These are phyloP conservation scores for Leucania comma DNA, from an alignment of 2,888 invertebrate species.

Conservation along the genomic window DNA sequence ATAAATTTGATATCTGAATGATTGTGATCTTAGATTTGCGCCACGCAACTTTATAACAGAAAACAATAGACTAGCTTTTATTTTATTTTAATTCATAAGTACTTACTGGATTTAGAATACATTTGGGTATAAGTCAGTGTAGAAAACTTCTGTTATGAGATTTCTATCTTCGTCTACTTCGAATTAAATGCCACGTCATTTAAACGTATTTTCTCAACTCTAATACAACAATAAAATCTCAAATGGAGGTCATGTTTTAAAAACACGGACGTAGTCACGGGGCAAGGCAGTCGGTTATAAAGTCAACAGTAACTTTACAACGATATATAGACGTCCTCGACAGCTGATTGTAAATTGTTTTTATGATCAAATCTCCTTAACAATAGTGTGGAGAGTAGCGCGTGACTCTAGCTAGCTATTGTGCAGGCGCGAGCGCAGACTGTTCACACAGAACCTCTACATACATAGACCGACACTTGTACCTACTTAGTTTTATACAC, in stretches of 20 bases:
- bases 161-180: too few species aligned
- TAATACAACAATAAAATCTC: neutral
- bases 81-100: neutral
- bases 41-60: neutral
- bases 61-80: neutral
- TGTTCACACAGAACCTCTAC: constrained; percentile 68
- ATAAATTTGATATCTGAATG: constrained; percentile 13
- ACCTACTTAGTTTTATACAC: constrained; percentile 62
- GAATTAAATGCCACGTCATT: neutral
- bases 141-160: neutral
- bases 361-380: constrained; percentile 62
- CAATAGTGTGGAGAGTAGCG: constrained; percentile 59
- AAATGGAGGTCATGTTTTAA: constrained; percentile 39
- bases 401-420: constrained; percentile 62
- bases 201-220: constrained; percentile 3
- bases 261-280: constrained; percentile 42
- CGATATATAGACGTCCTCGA: constrained; percentile 52
- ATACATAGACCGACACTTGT: constrained; percentile 13
- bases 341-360: constrained; percentile 63
- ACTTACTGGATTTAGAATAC: too few species aligned
- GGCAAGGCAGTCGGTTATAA: constrained; percentile 18
- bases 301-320: constrained; percentile 16
- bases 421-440: constrained; percentile 54
- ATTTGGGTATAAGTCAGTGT: neutral
- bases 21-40: constrained; percentile 15